Evolutionary conservation across 2,888 invertebrate genomes (phyloP).

Genomic region (Eulithis testata): DNA sequence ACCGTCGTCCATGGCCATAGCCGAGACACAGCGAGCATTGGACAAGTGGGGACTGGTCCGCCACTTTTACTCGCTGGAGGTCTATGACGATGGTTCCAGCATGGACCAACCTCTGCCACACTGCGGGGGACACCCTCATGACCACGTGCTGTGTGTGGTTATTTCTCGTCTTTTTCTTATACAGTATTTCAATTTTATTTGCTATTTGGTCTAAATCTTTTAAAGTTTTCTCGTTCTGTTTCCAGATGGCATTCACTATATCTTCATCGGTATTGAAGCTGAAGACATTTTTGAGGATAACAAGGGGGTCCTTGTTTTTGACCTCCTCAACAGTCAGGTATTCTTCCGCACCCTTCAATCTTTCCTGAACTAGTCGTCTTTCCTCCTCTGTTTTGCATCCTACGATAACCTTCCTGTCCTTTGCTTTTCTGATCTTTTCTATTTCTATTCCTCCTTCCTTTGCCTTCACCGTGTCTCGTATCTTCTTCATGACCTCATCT

Average conservation of each 20-base stretch:
- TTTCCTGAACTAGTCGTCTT: not conserved
- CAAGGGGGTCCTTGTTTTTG: not conserved
- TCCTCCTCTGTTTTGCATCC: slow-evolving; percentile 1
- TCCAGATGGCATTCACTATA: not conserved
- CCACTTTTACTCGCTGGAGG: not conserved
- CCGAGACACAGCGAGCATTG: not conserved
- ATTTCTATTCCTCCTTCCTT: not conserved
- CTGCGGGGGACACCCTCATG: not conserved
- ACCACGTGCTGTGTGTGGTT: not conserved
- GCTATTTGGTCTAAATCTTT: not conserved
- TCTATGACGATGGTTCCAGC: not conserved
- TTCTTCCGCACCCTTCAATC: not conserved
- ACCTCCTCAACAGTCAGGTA: not conserved
- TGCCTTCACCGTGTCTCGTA: not conserved
- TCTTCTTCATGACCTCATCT: not conserved
- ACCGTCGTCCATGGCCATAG: too few relatives aligned
- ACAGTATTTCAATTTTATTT: not conserved
- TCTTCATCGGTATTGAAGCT: too few relatives aligned
- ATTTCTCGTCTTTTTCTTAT: not conserved
- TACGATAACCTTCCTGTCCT: not conserved
- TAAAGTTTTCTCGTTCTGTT: not conserved
- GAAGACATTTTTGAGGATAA: too few relatives aligned
- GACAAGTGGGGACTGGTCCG: not conserved
- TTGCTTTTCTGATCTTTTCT: slow-evolving; percentile 10
- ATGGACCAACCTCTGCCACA: too few relatives aligned